Conservation (phyloP, 1,140 invertebrate genomes). For the Melanaphis sacchari region DNA sequence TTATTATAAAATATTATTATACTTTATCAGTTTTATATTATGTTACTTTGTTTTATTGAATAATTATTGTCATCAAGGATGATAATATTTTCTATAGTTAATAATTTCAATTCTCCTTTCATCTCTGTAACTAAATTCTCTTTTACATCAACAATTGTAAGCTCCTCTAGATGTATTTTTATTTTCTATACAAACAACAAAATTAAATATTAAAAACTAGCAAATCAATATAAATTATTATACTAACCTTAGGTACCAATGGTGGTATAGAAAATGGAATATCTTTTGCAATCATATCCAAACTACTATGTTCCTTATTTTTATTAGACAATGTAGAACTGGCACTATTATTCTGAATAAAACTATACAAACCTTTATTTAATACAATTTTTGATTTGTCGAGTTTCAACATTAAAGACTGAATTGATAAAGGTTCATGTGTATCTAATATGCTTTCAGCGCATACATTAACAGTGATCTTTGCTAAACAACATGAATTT, state of each 20-base stretch:
- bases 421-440: conserved; percentile 77
- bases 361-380: conserved; percentile 72
- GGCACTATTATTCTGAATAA: conserved; percentile 64
- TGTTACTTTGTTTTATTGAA: conserved; percentile 46
- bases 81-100: conserved; percentile 38
- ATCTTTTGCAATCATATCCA: not conserved
- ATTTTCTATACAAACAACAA: conserved; percentile 40
- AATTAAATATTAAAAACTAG: not conserved
- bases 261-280: conserved; percentile 21
- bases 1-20: not conserved
- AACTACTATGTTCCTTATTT: not conserved
- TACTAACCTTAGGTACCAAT: conserved; percentile 59
- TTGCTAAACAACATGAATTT: conserved; percentile 69
- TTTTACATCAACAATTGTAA: conserved; percentile 44
- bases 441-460: conserved; percentile 78
- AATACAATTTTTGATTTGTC: conserved; percentile 73
- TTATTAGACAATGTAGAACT: not conserved
- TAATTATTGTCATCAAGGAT: conserved; percentile 41
- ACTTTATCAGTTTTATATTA: not conserved
- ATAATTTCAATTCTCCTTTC: conserved; percentile 49
- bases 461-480: conserved; percentile 76
- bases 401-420: conserved; percentile 74
- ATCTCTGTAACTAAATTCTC: conserved; percentile 45
- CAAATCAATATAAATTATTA: not conserved
- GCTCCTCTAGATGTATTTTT: conserved; percentile 44